Evolutionary conservation across 2,113 vertebrate genomes (phyloP).

Genomic region (Aspiorhynchus laticeps): DNA sequence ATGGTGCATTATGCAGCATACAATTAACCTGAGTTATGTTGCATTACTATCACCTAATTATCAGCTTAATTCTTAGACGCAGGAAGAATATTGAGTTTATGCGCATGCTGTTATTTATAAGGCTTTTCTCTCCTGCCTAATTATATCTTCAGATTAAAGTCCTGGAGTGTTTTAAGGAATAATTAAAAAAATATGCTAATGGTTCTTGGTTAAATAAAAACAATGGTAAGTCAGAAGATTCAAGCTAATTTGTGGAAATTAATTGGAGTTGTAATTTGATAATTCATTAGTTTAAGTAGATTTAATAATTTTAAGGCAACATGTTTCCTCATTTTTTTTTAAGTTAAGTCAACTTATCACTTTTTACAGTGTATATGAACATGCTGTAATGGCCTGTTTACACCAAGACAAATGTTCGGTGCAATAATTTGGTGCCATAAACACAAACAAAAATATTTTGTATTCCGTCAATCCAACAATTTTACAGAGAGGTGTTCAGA

Average conservation of each 20-base stretch:
- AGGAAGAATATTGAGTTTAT: background rate
- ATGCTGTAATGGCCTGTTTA: background rate
- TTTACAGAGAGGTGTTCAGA: background rate
- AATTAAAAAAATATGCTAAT: background rate
- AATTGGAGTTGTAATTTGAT: background rate
- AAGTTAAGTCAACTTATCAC: too few relatives aligned
- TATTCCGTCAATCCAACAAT: background rate
- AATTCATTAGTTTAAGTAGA: background rate
- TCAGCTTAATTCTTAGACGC: conserved; percentile 22
- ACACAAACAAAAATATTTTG: background rate
- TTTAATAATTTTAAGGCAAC: too few relatives aligned
- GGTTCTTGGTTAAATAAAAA: background rate
- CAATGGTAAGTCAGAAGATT: background rate
- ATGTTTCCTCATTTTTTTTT: too few relatives aligned
- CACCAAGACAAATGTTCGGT: background rate
- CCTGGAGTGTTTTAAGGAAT: background rate
- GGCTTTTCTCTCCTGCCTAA: background rate
- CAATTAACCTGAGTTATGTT: conserved; percentile 28
- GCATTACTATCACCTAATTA: conserved; percentile 20
- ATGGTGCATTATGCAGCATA: conserved; percentile 3
- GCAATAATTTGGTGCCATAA: too few relatives aligned
- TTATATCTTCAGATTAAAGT: background rate
- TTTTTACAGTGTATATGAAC: too few relatives aligned
- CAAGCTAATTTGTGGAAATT: conserved; percentile 1
- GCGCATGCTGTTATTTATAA: background rate